Evolutionary conservation across 1,140 invertebrate species (phyloP).

Genomic region (Sesamia nonagrioides): DNA sequence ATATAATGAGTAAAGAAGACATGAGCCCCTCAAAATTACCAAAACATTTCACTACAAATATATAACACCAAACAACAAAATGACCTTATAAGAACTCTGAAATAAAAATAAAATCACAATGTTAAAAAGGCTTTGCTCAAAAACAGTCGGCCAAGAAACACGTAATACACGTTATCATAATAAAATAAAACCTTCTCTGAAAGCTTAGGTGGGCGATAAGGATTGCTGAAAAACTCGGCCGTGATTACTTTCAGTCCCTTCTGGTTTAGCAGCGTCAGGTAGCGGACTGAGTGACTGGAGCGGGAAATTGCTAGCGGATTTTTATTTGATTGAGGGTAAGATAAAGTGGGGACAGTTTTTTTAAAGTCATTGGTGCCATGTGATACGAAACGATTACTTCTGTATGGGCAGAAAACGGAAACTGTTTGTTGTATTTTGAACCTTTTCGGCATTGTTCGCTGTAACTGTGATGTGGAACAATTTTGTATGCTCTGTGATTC

Average conservation of each 20-base stretch:
- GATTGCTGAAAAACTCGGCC: constrained; percentile 32
- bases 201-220: constrained; percentile 45
- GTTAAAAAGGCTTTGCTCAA: background rate
- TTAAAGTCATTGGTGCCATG: background rate
- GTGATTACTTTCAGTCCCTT: constrained; percentile 40
- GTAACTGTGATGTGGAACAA: too few species aligned
- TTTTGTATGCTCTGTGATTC: too few species aligned
- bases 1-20: too few species aligned
- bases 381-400: constrained; percentile 10
- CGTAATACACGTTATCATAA: constrained; percentile 34
- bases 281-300: background rate
- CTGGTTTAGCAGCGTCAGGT: background rate
- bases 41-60: background rate
- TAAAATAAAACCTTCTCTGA: constrained; percentile 39
- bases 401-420: background rate
- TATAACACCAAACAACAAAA: too few species aligned
- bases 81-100: too few species aligned
- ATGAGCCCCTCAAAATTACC: too few species aligned
- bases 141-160: background rate
- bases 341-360: constrained; percentile 6
- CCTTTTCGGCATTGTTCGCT: too few species aligned
- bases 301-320: constrained; percentile 23
- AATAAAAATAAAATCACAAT: background rate
- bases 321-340: constrained; percentile 6
- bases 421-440: background rate